Evolutionary conservation across 2,113 vertebrate species (phyloP).

Genomic region (Rana temporaria): DNA sequence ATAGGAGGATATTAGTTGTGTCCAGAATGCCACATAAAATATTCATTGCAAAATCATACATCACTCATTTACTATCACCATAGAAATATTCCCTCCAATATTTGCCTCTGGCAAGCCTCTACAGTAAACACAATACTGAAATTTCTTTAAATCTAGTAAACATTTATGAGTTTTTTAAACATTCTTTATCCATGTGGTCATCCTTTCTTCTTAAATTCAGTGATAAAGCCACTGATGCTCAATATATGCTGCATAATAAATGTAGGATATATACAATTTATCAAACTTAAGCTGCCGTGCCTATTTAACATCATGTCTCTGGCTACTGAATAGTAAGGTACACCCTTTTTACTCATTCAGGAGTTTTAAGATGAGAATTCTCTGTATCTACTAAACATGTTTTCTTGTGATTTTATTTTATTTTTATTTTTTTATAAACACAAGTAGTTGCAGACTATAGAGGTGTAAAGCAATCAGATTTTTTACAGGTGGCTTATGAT

Average conservation of each 20-base stretch:
- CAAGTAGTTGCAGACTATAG: no score
- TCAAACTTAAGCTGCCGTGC: conserved; percentile 51
- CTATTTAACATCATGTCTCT: conserved; percentile 43
- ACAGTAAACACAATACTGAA: conserved; percentile 50
- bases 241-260: conserved; percentile 55
- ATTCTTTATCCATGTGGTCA: conserved; percentile 52
- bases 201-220: conserved; percentile 49
- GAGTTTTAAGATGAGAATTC: conserved; percentile 43
- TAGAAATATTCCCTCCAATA: conserved; percentile 54
- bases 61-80: conserved; percentile 53
- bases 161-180: conserved; percentile 58
- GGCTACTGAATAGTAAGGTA: conserved; percentile 44
- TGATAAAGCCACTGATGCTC: conserved; percentile 51
- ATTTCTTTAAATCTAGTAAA: conserved; percentile 58
- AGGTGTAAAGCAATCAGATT: no score
- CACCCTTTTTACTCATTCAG: conserved; percentile 9
- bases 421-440: not conserved
- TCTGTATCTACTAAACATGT: not conserved
- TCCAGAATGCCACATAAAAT: conserved; percentile 55
- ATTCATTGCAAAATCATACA: conserved; percentile 57
- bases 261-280: conserved; percentile 53
- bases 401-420: not conserved
- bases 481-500: no score
- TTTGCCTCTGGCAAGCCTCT: conserved; percentile 56
- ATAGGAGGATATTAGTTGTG: conserved; percentile 53